Conservation (phyloP, 2,888 invertebrate species). For the Aplocera efformata region DNA sequence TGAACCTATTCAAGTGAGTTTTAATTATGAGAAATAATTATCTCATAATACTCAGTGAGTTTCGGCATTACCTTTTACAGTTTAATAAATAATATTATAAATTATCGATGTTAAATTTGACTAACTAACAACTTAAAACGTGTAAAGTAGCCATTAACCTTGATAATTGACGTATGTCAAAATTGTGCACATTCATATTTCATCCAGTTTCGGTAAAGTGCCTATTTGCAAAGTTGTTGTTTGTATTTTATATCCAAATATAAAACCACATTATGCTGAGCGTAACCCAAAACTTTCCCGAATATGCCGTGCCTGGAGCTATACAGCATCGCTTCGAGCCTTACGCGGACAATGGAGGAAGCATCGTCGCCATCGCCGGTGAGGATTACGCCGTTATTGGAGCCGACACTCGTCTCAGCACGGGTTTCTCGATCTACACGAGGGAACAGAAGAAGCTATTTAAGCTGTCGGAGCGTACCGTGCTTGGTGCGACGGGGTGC, state of each 20-base stretch:
- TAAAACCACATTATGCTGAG: conserved; percentile 51
- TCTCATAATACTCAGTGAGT: no score
- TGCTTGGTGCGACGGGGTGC: conserved; percentile 97
- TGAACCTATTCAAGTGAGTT: no score
- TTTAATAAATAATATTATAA: no score
- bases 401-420: conserved; percentile 95
- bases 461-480: conserved; percentile 88
- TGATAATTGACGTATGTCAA: no score
- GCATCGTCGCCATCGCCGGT: conserved; percentile 97
- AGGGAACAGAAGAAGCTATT: conserved; percentile 94
- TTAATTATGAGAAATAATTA: no score
- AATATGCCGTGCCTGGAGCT: conserved; percentile 75
- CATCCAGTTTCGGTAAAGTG: no score
- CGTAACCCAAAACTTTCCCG: conserved; percentile 61
- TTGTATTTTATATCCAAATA: neutral
- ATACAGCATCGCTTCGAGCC: conserved; percentile 76
- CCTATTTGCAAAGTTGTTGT: conserved; percentile 1
- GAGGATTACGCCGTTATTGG: conserved; percentile 97
- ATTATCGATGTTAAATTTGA: no score
- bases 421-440: conserved; percentile 94
- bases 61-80: no score
- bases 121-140: no score
- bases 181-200: no score
- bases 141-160: no score
- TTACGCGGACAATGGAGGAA: conserved; percentile 84